Conservation (phyloP, 1,140 invertebrate genomes). For the Panagrolaimus sp. region DNA sequence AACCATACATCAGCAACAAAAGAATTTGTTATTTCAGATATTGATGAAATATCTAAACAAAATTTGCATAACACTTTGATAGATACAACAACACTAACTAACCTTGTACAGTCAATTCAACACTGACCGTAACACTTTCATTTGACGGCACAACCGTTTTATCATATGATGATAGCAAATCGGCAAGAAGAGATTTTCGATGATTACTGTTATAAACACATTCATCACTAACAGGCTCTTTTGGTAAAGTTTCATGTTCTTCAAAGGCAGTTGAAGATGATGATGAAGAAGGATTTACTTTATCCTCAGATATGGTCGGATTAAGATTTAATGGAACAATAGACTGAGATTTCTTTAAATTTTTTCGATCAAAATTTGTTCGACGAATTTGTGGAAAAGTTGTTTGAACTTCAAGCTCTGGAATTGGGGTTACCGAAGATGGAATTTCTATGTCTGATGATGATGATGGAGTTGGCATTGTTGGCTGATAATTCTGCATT, state of each 20-base stretch:
- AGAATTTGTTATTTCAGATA: conserved; percentile 57
- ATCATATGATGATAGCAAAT: conserved; percentile 51
- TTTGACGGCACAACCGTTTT: conserved; percentile 59
- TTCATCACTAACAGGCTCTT: neutral
- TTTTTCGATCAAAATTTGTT: no score
- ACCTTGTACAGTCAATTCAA: conserved; percentile 56
- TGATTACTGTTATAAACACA: conserved; percentile 48
- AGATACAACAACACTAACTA: no score
- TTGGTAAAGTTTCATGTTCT: no score
- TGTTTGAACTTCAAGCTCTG: no score
- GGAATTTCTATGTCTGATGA: neutral
- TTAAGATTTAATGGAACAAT: no score
- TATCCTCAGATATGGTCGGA: no score
- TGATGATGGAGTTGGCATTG: neutral
- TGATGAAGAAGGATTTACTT: no score
- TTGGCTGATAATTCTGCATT: conserved; percentile 2
- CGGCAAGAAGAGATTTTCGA: conserved; percentile 53
- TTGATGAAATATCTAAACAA: conserved; percentile 58
- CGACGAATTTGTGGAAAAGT: no score
- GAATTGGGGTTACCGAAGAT: conserved; percentile 12
- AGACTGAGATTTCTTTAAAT: no score
- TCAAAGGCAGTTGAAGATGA: no score
- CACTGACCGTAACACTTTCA: conserved; percentile 49
- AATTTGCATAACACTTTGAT: no score
- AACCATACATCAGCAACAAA: conserved; percentile 60